Percentiles rank a stretch among this genome's conserved stretches.
These are phyloP conservation scores for Philereme transversata DNA, from an alignment of 2,888 invertebrate genomes.

Conservation along the genomic window DNA sequence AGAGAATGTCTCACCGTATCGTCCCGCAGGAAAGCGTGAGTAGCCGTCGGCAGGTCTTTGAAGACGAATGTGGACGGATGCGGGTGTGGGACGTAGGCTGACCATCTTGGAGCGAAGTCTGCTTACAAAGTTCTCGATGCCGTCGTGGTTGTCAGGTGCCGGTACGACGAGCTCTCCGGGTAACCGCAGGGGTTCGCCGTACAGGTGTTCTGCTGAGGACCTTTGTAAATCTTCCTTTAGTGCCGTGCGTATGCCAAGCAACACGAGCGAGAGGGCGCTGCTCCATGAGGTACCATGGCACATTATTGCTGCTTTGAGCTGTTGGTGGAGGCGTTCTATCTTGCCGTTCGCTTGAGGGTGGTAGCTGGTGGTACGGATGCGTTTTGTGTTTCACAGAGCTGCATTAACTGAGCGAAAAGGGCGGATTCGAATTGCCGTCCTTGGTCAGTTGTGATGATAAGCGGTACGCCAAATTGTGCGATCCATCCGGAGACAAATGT, in stretches of 20 bases:
- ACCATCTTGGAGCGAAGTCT: background rate
- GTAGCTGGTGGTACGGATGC: background rate
- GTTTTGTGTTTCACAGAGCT: too few relatives aligned
- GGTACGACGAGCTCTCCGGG: constrained; percentile 5
- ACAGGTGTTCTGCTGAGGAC: constrained; percentile 6
- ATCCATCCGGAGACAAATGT: too few relatives aligned
- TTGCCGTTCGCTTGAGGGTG: background rate
- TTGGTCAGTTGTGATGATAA: too few relatives aligned
- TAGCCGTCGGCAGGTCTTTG: background rate
- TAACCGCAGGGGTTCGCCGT: constrained; percentile 7
- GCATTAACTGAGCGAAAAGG: too few relatives aligned
- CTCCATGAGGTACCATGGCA: constrained; percentile 3
- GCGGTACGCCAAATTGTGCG: too few relatives aligned
- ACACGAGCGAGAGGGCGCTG: constrained; percentile 1
- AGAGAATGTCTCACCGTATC: background rate
- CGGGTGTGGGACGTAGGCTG: background rate
- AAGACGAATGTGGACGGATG: background rate
- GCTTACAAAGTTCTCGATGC: background rate
- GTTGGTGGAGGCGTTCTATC: constrained; percentile 7
- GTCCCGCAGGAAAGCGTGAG: background rate
- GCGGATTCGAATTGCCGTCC: too few relatives aligned
- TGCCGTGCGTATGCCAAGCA: constrained; percentile 7
- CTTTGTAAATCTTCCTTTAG: constrained; percentile 5
- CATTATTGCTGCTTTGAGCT: background rate
- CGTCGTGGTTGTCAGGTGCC: background rate